Base-by-base conservation (phyloP, 2,113 vertebrate species). In the Carassius auratus region DNA sequence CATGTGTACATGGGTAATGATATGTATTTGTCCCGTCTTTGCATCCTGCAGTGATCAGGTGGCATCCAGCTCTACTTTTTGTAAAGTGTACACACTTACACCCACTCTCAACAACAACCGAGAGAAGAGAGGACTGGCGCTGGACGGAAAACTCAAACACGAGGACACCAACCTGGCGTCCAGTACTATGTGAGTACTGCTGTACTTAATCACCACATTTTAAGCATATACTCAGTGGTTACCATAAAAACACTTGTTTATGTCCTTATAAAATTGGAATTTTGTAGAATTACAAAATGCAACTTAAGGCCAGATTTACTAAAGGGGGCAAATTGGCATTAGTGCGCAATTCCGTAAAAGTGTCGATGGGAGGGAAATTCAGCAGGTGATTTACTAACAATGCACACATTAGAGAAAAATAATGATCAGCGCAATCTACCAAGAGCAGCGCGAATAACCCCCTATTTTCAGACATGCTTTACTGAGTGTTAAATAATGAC, bases 81-180 rank as follows among this genome's bases (percentile, higher is more conserved):
- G 97, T 88, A 97, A 97, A 91, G 97, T 98, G 30, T 98, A 97
- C 90, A 97, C 96, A 10, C 93, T 98, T 57, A 97, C 96, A 52
- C 97, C 96, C 0, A 94, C 95, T 86, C 94, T 98, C 30, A 96
- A 94, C 85, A 95, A 95, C 91, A 97, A 97, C 94, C 84, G 95
- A 1, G 96, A 97, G 94, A 97, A 97, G 90, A 93, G 96, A 5
- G 97, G 97, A 14, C 95, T 97, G 6, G 97, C 97, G 9, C 92
- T 97, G 84, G 97, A 97, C 0, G 97, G 97, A 15, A 97, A 97
- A 57, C 96, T 97, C 14, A 97, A 97, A 69, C 97, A 97, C 0
- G 97, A 97, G 90, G 97, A 97, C 93, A 97, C 97, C 91, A 97
- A 97, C 93, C 92, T 97, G 93, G 96, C 96, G 57, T 98, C 97